Percentiles rank a stretch among this genome's conserved stretches.
phyloP scores from a whole-genome alignment of 2,888 invertebrate genomes.

The Tubulanus polymorphus region DNA sequence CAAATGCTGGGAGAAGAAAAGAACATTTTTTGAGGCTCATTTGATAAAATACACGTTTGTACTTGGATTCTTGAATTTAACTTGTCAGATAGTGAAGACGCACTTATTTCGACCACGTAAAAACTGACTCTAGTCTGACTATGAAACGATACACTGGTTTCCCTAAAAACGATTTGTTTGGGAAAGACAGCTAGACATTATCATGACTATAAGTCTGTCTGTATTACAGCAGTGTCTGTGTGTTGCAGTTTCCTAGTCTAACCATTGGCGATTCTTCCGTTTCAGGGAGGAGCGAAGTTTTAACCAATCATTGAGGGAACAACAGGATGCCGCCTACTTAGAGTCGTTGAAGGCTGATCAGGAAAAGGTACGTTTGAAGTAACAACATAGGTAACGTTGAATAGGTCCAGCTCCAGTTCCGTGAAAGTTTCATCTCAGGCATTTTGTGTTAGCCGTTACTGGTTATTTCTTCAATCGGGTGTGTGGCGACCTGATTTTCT shows the following conservation, averaged over 20 bases:
- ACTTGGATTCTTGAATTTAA: no score
- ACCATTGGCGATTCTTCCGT: neutral
- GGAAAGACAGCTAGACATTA: no score
- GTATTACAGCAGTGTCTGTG: neutral
- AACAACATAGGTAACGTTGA: neutral
- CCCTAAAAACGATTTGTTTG: no score
- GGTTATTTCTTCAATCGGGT: slow-evolving; percentile 1
- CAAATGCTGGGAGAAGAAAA: no score
- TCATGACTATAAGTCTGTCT: no score
- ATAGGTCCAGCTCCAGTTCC: neutral
- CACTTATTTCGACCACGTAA: no score
- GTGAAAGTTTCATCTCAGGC: neutral
- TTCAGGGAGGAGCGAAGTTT: slow-evolving; percentile 54
- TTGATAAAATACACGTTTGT: no score
- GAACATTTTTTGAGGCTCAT: no score
- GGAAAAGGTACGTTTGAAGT: slow-evolving; percentile 75
- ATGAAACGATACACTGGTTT: no score
- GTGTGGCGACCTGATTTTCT: no score
- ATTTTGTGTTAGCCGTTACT: slow-evolving; percentile 2
- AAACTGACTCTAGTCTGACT: no score
- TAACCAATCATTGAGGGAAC: slow-evolving; percentile 78
- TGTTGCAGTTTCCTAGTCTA: neutral
- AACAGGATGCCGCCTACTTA: slow-evolving; percentile 92
- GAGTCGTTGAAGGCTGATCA: slow-evolving; percentile 89
- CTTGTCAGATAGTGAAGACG: no score